These are phyloP conservation scores for Anadara kagoshimensis DNA, from an alignment of 1,140 invertebrate species.

Conservation along the genomic window DNA sequence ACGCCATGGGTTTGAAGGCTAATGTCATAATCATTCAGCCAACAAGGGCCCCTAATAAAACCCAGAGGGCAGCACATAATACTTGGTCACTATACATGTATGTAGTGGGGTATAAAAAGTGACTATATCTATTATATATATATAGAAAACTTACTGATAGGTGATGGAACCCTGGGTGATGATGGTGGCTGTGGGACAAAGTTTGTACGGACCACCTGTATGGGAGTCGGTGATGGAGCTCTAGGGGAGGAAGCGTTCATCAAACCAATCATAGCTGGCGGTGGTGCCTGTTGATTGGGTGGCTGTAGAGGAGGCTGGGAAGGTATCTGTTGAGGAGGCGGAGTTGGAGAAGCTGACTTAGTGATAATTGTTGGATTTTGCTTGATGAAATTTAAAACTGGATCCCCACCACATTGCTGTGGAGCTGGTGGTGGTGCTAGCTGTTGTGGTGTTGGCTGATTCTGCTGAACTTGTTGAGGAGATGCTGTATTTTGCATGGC, in stretches of 20 bases:
- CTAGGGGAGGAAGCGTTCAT: slow-evolving; percentile 41
- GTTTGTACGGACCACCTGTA: slow-evolving; percentile 50
- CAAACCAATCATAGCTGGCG: slow-evolving; percentile 34
- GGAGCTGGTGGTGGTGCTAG: slow-evolving; percentile 10
- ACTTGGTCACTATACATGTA: too few relatives aligned
- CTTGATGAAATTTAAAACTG: slow-evolving; percentile 74
- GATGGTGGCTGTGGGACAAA: slow-evolving; percentile 58
- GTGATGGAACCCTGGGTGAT: slow-evolving; percentile 70
- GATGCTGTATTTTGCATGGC: slow-evolving; percentile 2
- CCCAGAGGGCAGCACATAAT: too few relatives aligned
- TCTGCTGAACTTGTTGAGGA: neutral
- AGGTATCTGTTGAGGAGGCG: slow-evolving; percentile 30
- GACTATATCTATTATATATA: too few relatives aligned
- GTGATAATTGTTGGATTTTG: slow-evolving; percentile 68
- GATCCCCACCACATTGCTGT: slow-evolving; percentile 78
- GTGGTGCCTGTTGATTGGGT: slow-evolving; percentile 22
- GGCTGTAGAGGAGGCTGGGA: slow-evolving; percentile 19
- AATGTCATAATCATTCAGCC: too few relatives aligned
- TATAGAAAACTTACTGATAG: slow-evolving; percentile 73
- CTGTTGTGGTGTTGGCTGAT: slow-evolving; percentile 28
- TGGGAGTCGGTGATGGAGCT: slow-evolving; percentile 46
- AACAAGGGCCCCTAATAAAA: too few relatives aligned
- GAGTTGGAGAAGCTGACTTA: slow-evolving; percentile 66
- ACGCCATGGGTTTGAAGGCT: too few relatives aligned
- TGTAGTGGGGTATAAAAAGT: too few relatives aligned